A percentile compares a stretch with the other conserved stretches of the same genome.
Evolutionary conservation across 2,113 vertebrate genomes (phyloP).

Genomic region (Callionymus lyra): DNA sequence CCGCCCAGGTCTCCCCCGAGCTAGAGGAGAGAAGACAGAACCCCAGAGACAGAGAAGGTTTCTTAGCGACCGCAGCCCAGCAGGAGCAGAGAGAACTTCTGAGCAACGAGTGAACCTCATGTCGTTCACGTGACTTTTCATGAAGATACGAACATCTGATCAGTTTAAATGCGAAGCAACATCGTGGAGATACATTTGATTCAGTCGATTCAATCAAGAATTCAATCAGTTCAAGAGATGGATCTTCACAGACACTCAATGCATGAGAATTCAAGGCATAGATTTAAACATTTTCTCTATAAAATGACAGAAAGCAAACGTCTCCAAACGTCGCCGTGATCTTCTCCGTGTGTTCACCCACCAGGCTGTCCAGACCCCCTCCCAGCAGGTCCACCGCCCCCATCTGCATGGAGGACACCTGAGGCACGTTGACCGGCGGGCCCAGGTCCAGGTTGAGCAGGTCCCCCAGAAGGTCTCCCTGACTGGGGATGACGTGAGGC

Average conservation of each 20-base stretch:
- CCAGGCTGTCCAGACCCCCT: conserved; percentile 92
- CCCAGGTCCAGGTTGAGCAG: conserved; percentile 92
- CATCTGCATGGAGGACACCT: conserved; percentile 89
- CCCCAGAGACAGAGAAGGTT: conserved; percentile 55
- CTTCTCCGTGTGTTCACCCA: too few species aligned
- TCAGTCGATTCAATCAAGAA: too few species aligned
- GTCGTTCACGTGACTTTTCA: too few species aligned
- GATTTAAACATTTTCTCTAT: too few species aligned
- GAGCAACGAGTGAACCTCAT: conserved; percentile 7
- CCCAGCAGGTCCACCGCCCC: conserved; percentile 92
- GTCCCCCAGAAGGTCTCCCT: conserved; percentile 91
- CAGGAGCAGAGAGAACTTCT: conserved; percentile 18
- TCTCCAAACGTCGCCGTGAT: too few species aligned
- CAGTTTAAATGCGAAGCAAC: too few species aligned
- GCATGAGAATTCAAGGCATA: too few species aligned
- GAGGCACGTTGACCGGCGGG: conserved; percentile 86
- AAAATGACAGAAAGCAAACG: too few species aligned
- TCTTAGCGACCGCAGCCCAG: conserved; percentile 54
- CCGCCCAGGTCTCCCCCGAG: conserved; percentile 99
- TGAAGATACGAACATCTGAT: too few species aligned
- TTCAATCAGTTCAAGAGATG: too few species aligned
- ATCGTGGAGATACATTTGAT: too few species aligned
- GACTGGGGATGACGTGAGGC: conserved; percentile 85
- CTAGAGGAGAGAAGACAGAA: conserved; percentile 72
- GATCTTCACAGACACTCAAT: too few species aligned